Percentiles rank a stretch among this genome's conserved stretches.
Conservation (phyloP, 2,797 vertebrate genomes). For the Paratrypauchen microcephalus region DNA sequence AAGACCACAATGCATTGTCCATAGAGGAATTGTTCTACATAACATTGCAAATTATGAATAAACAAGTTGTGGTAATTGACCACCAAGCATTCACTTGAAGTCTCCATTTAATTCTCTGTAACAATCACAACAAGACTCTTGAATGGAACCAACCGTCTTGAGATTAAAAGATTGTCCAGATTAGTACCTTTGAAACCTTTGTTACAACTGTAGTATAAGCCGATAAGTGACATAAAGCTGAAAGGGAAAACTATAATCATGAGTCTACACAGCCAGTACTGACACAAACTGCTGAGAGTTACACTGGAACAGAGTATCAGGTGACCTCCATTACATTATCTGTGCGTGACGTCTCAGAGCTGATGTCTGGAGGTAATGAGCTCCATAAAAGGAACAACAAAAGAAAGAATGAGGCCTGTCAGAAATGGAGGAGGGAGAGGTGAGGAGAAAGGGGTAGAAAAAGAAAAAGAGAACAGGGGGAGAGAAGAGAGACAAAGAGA, state of each 20-base stretch:
- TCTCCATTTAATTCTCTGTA: not conserved
- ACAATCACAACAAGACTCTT: not conserved
- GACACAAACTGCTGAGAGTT: conserved; percentile 11
- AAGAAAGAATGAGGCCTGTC: conserved; percentile 18
- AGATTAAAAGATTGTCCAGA: conserved; percentile 4
- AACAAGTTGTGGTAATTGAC: too few species aligned
- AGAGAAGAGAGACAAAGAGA: not conserved
- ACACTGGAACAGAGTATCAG: conserved; percentile 10
- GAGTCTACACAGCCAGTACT: not conserved
- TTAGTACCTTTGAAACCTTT: not conserved
- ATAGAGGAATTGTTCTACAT: too few species aligned
- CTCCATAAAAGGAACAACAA: conserved; percentile 48
- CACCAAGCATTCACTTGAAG: too few species aligned
- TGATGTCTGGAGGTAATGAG: conserved; percentile 41
- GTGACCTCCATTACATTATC: conserved; percentile 17
- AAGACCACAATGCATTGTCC: not conserved
- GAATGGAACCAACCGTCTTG: not conserved
- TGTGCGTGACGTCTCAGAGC: not conserved
- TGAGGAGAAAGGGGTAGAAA: not conserved
- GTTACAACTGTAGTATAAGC: not conserved
- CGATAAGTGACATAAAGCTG: not conserved
- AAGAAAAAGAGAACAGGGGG: not conserved
- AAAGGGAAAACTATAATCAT: not conserved
- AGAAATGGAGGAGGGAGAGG: conserved; percentile 22
- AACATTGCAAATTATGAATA: too few species aligned